Evolutionary conservation across 2,797 vertebrate genomes (phyloP).

Genomic region (Amniataba percoides): DNA sequence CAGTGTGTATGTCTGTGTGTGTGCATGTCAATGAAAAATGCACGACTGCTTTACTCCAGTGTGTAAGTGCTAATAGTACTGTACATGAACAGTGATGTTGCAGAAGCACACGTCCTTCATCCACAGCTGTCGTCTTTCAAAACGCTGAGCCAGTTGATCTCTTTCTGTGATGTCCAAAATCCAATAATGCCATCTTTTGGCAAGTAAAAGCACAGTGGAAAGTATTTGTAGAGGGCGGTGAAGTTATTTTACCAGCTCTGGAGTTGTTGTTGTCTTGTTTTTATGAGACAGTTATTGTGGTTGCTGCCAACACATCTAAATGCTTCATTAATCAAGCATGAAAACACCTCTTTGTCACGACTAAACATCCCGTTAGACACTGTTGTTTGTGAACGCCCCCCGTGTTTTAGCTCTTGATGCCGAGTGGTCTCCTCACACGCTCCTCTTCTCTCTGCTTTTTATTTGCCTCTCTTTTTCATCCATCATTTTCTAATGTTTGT

Average conservation of each 20-base stretch:
- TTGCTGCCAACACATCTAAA: constrained; percentile 14
- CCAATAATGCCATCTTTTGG: constrained; percentile 10
- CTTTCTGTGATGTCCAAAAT: constrained; percentile 20
- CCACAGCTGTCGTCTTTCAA: background rate
- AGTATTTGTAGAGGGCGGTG: background rate
- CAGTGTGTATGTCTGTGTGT: background rate
- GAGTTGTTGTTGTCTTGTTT: constrained; percentile 22
- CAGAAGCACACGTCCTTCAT: background rate
- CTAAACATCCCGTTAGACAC: constrained; percentile 10
- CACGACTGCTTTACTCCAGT: constrained; percentile 9
- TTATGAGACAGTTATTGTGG: background rate
- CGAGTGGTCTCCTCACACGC: background rate
- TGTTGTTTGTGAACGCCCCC: constrained; percentile 3
- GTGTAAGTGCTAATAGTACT: background rate
- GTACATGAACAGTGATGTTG: background rate
- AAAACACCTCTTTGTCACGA: constrained; percentile 29
- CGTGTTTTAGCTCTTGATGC: constrained; percentile 17
- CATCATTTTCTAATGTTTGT: constrained; percentile 52
- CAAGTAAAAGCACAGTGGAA: background rate
- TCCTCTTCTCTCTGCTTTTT: constrained; percentile 48
- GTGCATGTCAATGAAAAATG: constrained; percentile 32
- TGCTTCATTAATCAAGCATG: constrained; percentile 51
- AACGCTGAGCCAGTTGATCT: background rate
- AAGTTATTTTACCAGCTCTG: background rate
- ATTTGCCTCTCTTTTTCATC: constrained; percentile 52